phyloP scores from a whole-genome alignment of 2,113 vertebrate species.

The Pitta sordida region DNA sequence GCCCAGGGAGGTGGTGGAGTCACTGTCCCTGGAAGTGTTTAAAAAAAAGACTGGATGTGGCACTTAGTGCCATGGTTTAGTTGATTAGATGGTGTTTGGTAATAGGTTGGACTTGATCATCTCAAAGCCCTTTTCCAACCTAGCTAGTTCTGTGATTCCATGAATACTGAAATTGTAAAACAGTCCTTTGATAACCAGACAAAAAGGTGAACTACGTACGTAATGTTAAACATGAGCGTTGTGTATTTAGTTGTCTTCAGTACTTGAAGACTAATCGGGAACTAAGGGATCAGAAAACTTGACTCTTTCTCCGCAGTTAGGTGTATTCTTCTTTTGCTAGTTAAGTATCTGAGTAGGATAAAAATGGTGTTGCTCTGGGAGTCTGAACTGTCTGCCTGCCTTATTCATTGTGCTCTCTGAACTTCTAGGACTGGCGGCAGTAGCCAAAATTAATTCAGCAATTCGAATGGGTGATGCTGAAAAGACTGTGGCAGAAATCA shows the following conservation, averaged over 20 bases:
- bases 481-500: slow-evolving; percentile 86
- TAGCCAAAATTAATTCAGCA: slow-evolving; percentile 86
- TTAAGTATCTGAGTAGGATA: background rate
- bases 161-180: background rate
- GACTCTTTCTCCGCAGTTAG: background rate
- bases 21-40: too few relatives aligned
- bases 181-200: background rate
- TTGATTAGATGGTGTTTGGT: too few relatives aligned
- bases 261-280: background rate
- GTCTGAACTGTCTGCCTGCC: background rate
- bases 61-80: too few relatives aligned
- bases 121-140: too few relatives aligned
- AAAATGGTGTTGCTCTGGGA: background rate
- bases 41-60: too few relatives aligned
- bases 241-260: background rate
- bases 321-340: background rate
- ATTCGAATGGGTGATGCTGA: slow-evolving; percentile 81
- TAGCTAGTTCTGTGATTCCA: too few relatives aligned
- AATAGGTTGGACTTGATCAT: too few relatives aligned
- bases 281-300: background rate
- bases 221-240: background rate
- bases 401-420: background rate
- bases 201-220: background rate
- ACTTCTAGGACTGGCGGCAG: slow-evolving; percentile 81
- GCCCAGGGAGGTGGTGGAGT: too few relatives aligned